Conservation (phyloP, 2,888 invertebrate genomes). For the Amorpha juglandis region DNA sequence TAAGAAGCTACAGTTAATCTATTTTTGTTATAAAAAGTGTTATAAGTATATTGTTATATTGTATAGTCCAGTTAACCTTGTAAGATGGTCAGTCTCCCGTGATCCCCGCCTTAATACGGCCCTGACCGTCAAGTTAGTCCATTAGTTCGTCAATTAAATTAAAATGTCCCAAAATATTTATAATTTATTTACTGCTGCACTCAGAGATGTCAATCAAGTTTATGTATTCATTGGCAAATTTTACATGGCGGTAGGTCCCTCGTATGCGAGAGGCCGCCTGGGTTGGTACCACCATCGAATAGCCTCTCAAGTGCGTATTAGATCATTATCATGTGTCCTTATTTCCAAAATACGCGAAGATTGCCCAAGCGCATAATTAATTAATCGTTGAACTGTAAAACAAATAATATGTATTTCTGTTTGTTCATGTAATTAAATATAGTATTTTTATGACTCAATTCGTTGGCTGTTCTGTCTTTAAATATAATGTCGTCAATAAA, state of each 20-base stretch:
- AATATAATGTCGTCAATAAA: not conserved
- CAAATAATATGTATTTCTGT: no score
- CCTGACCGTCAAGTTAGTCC: conserved; percentile 8
- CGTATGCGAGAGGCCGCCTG: no score
- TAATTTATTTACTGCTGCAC: not conserved
- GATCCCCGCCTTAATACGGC: conserved; percentile 10
- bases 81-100: not conserved
- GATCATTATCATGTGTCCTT: no score
- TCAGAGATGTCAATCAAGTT: no score
- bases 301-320: no score
- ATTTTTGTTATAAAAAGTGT: conserved; percentile 9
- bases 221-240: no score
- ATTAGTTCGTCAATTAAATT: conserved; percentile 21
- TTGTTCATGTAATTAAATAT: no score
- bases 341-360: no score
- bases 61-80: conserved; percentile 14
- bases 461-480: not conserved
- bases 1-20: not conserved
- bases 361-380: no score
- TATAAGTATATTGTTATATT: not conserved
- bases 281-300: no score
- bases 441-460: not conserved
- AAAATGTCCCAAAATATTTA: not conserved
- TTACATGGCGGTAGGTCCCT: no score
- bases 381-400: no score